Evolutionary conservation across 2,113 vertebrate species (phyloP).

Genomic region (Ia io): DNA sequence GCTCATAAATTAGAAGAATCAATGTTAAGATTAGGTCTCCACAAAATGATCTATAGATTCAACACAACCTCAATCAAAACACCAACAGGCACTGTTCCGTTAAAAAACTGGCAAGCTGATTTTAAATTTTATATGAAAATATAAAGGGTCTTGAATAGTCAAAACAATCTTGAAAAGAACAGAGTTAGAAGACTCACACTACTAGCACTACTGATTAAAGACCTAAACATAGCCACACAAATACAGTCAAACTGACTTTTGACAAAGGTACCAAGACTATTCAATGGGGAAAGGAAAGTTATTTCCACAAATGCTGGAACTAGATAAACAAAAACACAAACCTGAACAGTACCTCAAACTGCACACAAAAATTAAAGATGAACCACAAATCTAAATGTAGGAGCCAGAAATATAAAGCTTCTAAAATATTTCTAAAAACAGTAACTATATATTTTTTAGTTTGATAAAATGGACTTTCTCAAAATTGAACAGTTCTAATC

Average conservation of each 20-base stretch:
- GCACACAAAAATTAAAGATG: neutral
- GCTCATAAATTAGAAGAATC: neutral
- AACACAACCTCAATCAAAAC: neutral
- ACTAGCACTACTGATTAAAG: neutral
- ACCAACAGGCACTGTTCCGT: neutral
- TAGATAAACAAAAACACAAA: neutral
- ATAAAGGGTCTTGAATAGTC: neutral
- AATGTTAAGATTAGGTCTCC: neutral
- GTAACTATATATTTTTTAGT: neutral
- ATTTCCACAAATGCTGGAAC: neutral
- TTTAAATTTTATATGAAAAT: neutral
- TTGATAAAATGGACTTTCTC: neutral
- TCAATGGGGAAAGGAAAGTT: neutral
- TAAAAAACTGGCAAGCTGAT: too few relatives aligned
- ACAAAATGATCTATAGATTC: neutral
- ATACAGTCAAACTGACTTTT: neutral
- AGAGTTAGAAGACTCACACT: neutral
- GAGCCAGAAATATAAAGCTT: conserved; percentile 4
- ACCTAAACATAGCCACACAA: neutral
- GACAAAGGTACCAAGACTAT: neutral
- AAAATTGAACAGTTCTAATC: neutral
- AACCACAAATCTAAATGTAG: neutral
- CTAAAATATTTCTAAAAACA: neutral
- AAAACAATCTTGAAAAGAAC: neutral
- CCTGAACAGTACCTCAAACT: neutral